Evolutionary conservation across 2,113 vertebrate genomes (phyloP).

Genomic region (Marcusenius ussheri): DNA sequence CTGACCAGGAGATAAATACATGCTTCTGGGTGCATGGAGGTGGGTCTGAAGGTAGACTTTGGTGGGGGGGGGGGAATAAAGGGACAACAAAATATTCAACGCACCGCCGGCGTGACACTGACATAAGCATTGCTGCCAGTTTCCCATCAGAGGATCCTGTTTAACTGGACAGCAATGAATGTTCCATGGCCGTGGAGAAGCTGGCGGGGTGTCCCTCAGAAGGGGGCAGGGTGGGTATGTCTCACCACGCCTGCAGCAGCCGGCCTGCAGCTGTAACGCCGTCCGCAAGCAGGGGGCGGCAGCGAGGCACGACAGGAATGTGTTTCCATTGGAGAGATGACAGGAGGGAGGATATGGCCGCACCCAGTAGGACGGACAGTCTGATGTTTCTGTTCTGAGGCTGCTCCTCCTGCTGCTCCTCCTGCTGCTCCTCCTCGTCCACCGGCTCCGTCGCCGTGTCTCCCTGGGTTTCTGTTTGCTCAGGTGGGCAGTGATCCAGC

Average conservation of each 20-base stretch:
- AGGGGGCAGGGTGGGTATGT: background rate
- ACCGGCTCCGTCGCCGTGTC: conserved; percentile 52
- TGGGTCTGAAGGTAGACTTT: background rate
- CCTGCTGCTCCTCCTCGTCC: conserved; percentile 64
- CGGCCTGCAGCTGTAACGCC: conserved; percentile 55
- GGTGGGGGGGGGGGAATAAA: background rate
- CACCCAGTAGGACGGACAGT: conserved; percentile 58
- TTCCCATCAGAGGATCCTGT: background rate
- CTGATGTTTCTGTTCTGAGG: conserved; percentile 69
- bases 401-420: conserved; percentile 67
- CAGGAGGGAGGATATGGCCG: conserved; percentile 60
- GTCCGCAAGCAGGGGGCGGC: conserved; percentile 75
- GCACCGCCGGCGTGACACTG: background rate
- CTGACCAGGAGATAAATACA: background rate
- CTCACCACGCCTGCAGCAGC: conserved; percentile 47
- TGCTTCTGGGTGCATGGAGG: background rate
- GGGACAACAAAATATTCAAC: background rate
- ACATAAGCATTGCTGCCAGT: no score
- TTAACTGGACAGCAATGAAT: background rate
- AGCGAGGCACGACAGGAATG: conserved; percentile 80
- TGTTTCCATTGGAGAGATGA: conserved; percentile 79
- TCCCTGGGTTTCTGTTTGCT: conserved; percentile 67
- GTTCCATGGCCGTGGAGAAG: background rate
- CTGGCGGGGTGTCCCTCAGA: background rate
- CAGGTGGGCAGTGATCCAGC: conserved; percentile 79